Percentiles rank a stretch among this genome's conserved stretches.
Evolutionary conservation across 2,113 vertebrate genomes (phyloP).

Genomic region (Pedionomus torquatus): DNA sequence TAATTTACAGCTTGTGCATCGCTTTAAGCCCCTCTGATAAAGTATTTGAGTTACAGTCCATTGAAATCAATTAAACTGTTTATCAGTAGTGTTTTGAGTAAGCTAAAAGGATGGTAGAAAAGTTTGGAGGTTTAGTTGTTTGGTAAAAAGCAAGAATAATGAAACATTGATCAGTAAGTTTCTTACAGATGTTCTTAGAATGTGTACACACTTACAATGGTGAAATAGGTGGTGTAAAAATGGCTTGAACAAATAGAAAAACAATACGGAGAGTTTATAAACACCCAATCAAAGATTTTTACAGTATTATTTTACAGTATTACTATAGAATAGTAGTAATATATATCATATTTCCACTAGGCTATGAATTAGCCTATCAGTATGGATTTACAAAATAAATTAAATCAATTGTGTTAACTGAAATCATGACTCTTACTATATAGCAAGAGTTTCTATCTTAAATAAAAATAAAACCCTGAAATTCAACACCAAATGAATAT

Average conservation of each 20-base stretch:
- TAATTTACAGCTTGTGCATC: background rate
- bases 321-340: background rate
- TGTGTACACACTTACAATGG: background rate
- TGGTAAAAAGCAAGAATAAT: background rate
- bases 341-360: background rate
- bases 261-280: background rate
- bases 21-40: background rate
- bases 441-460: background rate
- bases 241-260: background rate
- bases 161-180: background rate
- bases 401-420: background rate
- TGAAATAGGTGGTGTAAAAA: background rate
- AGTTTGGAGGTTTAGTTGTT: background rate
- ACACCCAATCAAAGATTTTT: background rate
- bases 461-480: background rate
- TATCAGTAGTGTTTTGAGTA: background rate
- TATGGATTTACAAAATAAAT: conserved; percentile 2
- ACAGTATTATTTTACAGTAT: background rate
- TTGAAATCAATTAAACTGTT: background rate
- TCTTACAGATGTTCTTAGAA: background rate
- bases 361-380: background rate
- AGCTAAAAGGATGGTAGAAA: background rate
- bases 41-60: background rate
- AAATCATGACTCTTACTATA: background rate
- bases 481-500: background rate